These are phyloP conservation scores for Pollachius pollachius DNA, from an alignment of 2,113 vertebrate species.

Conservation along the genomic window DNA sequence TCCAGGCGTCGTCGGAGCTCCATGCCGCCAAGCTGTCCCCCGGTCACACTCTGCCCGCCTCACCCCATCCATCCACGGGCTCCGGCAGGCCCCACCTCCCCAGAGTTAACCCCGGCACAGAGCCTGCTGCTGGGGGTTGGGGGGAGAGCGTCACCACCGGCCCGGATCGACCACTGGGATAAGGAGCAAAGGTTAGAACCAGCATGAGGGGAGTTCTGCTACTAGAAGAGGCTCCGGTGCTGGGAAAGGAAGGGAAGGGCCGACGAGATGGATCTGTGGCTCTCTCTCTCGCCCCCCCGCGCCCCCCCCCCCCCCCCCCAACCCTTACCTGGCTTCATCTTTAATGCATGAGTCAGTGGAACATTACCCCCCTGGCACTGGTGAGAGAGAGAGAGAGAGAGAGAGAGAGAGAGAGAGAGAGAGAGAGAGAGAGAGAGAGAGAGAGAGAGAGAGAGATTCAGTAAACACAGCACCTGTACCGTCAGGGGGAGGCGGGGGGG, in stretches of 20 bases:
- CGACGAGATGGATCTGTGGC: slow-evolving; percentile 37
- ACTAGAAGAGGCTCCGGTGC: neutral
- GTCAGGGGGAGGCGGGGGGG: too few species aligned
- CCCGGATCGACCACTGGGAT: neutral
- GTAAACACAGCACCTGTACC: too few species aligned
- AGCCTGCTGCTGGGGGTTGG: slow-evolving; percentile 1
- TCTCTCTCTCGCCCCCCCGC: too few species aligned
- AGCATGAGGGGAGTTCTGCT: neutral
- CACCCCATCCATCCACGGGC: slow-evolving; percentile 28
- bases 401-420: too few species aligned
- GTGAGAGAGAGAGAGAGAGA: too few species aligned
- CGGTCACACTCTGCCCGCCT: slow-evolving; percentile 20
- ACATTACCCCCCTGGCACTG: slow-evolving; percentile 73
- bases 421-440: too few species aligned
- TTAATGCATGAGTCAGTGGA: slow-evolving; percentile 89
- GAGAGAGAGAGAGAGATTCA: too few species aligned
- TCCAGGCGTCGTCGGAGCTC: slow-evolving; percentile 80
- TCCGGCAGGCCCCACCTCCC: slow-evolving; percentile 20
- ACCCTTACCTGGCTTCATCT: slow-evolving; percentile 70
- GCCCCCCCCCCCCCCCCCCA: slow-evolving; percentile 27
- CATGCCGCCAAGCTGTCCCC: slow-evolving; percentile 73
- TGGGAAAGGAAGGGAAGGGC: slow-evolving; percentile 11
- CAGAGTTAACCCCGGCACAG: slow-evolving; percentile 30
- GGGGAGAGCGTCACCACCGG: neutral
- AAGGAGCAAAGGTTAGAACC: neutral